A percentile compares a stretch with the other conserved stretches of the same genome.
phyloP scores from a whole-genome alignment of 2,888 invertebrate species.

The Drosophila acutilabella region DNA sequence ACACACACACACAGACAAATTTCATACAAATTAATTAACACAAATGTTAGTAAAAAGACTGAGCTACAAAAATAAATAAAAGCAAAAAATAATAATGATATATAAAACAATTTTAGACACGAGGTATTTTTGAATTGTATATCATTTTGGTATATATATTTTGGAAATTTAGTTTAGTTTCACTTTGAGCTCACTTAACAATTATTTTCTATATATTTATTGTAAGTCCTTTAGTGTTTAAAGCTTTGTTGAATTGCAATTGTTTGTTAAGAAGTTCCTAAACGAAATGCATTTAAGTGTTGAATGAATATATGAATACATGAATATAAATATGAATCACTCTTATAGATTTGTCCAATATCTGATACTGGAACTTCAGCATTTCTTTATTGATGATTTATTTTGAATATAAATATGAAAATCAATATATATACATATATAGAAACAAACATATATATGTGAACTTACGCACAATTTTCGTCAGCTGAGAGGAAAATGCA shows the following conservation, averaged over 20 bases:
- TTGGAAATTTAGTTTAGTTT: conserved; percentile 17
- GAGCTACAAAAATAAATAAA: conserved; percentile 70
- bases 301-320: conserved; percentile 26
- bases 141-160: conserved; percentile 22
- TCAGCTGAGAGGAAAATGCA: conserved; percentile 32
- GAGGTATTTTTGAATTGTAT: conserved; percentile 34
- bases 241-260: conserved; percentile 51
- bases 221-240: conserved; percentile 41
- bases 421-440: conserved; percentile 9
- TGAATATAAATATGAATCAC: conserved; percentile 25
- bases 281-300: conserved; percentile 63
- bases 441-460: conserved; percentile 12
- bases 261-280: conserved; percentile 75
- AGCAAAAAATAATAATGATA: conserved; percentile 15
- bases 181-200: conserved; percentile 22
- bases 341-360: conserved; percentile 45
- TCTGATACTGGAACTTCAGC: conserved; percentile 54
- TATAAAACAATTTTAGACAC: conserved; percentile 32
- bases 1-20: conserved; percentile 19
- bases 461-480: conserved; percentile 50
- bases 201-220: conserved; percentile 26
- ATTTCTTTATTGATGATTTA: conserved; percentile 52
- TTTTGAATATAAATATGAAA: conserved; percentile 30
- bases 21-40: conserved; percentile 35
- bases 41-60: conserved; percentile 80